Percentiles rank a stretch among this genome's conserved stretches.
phyloP scores from a whole-genome alignment of 2,888 invertebrate species.

The Mesorhabditis sp. region DNA sequence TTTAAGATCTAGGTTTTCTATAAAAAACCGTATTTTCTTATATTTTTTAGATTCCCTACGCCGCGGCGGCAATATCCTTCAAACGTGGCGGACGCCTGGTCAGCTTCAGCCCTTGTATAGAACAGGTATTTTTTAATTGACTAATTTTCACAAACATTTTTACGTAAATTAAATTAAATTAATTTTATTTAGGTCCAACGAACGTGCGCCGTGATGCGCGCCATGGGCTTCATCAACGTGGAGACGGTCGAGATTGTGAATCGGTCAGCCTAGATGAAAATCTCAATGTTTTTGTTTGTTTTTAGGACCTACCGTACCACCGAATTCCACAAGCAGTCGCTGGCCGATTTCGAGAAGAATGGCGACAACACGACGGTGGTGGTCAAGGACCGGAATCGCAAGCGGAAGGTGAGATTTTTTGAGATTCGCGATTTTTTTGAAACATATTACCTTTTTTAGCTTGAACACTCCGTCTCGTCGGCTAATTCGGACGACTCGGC shows the following conservation, averaged over 20 bases:
- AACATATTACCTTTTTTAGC: background rate
- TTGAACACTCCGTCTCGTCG: background rate
- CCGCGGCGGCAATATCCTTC: conserved; percentile 42
- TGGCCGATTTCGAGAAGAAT: conserved; percentile 30
- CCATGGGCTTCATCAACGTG: conserved; percentile 75
- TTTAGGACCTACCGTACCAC: conserved; percentile 13
- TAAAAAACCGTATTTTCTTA: no score
- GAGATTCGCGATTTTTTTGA: background rate
- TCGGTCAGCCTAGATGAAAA: conserved; percentile 28
- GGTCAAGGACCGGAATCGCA: conserved; percentile 8
- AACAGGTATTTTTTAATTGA: conserved; percentile 66
- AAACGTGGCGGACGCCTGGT: conserved; percentile 82
- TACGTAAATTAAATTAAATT: background rate
- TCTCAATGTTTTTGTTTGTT: background rate
- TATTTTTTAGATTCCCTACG: conserved; percentile 24
- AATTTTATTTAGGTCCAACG: conserved; percentile 71
- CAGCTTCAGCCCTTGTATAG: conserved; percentile 97
- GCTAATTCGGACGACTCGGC: background rate
- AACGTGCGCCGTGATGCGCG: conserved; percentile 72
- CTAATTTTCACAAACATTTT: background rate
- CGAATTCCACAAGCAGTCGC: conserved; percentile 21
- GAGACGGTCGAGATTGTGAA: conserved; percentile 52
- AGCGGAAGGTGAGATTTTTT: conserved; percentile 7
- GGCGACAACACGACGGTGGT: conserved; percentile 25
- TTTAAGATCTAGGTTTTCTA: no score